Base-by-base conservation (phyloP, 2,113 vertebrate genomes). In the Corythornis vintsioides region DNA sequence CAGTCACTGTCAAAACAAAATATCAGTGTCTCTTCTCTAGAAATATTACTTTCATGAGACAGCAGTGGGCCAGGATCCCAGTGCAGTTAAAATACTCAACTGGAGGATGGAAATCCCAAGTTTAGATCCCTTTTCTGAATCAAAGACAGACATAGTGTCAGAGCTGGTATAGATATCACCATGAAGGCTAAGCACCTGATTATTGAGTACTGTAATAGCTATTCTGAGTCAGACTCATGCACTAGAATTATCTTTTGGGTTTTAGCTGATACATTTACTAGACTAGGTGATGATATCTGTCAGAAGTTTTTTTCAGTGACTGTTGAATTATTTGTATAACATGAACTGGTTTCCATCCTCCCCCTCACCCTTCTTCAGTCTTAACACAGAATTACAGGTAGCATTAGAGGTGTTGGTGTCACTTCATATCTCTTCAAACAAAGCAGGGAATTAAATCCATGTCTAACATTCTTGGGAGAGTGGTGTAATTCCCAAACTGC, bases 1-100 rank as follows among this genome's bases (percentile, higher is more conserved):
- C 20, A 89, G 78, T 74, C 61, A 70, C 66, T 85, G 56, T 92
- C 94, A 93, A 93, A 94, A 83, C 31, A 93, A 86, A 76, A 40
- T 70, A 92, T 33, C 59, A 89, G 28, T 0, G 0, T 70, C 56
- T 85, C 43, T 87, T 92, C 31, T 84, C 47, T 20, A 83, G 48
- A 45, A 80, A 38, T 48, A 81, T 90, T 73, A 59, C 56, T n/a
- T 19, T 63, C 70, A 70, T 8, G 84, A 93, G 52, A 67, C 4
- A 80, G 25, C 24, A 77, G 31, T 65, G 56, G 78, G 73, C 40
- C 8, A 5, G 21, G 59, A 57, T 90, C 60, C 28, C 72, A 70
- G n/a, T 20, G 8, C n/a, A 86, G 56, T 77, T 83, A 81, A 66
- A 24, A 45, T 43, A 63, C 7, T 52, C 9, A 50, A 47, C 43